phyloP scores from a whole-genome alignment of 2,113 vertebrate species.

The Siniperca chuatsi region DNA sequence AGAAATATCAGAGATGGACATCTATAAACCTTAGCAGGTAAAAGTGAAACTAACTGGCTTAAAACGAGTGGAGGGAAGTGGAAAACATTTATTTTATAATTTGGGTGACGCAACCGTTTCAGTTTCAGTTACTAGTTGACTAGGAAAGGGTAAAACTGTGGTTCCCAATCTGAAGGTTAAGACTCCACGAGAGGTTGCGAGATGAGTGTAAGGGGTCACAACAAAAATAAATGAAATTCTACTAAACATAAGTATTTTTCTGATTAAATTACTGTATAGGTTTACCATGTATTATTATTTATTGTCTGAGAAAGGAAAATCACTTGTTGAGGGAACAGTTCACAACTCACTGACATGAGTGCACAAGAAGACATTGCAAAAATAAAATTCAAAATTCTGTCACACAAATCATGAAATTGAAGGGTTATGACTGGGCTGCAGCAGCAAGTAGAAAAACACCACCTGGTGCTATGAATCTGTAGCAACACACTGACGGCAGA shows the following conservation, averaged over 20 bases:
- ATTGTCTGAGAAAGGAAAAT: neutral
- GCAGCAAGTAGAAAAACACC: constrained; percentile 14
- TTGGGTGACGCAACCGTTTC: neutral
- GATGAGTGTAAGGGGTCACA: neutral
- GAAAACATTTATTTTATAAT: neutral
- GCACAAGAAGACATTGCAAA: neutral
- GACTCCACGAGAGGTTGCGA: neutral
- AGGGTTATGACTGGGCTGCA: neutral
- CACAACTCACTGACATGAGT: neutral
- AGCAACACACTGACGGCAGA: neutral
- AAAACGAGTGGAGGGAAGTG: too few species aligned
- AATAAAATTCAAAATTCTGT: neutral
- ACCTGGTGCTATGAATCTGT: neutral
- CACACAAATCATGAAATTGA: neutral
- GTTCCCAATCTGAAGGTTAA: neutral
- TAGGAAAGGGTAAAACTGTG: neutral
- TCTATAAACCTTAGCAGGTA: neutral
- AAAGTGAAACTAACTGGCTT: too few species aligned
- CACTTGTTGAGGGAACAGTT: neutral
- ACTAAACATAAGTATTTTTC: neutral
- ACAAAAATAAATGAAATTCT: too few species aligned
- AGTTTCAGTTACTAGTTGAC: neutral
- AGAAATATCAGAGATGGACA: neutral
- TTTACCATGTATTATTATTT: too few species aligned
- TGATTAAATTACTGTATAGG: neutral